Base-by-base conservation (phyloP, 2,888 invertebrate genomes). In the Drosophila algonquin region DNA sequence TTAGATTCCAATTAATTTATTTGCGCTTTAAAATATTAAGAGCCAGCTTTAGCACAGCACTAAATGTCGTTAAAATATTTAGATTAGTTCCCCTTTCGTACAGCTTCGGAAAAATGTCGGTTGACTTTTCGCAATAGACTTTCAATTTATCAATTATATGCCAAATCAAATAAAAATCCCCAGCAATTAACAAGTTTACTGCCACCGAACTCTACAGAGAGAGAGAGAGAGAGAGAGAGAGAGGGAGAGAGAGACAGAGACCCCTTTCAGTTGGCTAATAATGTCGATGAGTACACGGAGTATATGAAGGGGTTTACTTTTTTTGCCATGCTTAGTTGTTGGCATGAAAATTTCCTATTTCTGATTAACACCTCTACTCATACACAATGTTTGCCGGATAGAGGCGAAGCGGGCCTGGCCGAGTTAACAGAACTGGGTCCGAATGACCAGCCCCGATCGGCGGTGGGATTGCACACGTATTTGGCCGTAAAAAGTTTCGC, bases 171-270 rank as follows among this genome's bases (percentile, higher is more conserved):
- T 60, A 64, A 54, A 63, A 50, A 47, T 59, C 46, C 21, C 6
- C 58, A 59, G 46, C 72, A 75, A 76, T 74, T 77, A 77, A 59
- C 76, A 68, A 63, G 63, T 77, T 45, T 27, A 30, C 45, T 61
- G 51, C 27, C 35, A 63, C 16, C 18, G 24, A 45, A 54, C 32
- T 16, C 24, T 35, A 50, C 50, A 16, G 4, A 10, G 18, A 14
- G 12, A 12, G 35, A 18, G 24, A 30, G 2, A 18, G 4, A 7
- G 10, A 14, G 14, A 40, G 40, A 18, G 35, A 18, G n/a, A 47
- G 46, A n/a, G 48, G n/a, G n/a, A 14, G 35, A 46, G 32, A 48
- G 10, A 40, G 57, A 32, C 10, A 27, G 68, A 55, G 40, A 46
- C 57, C 57, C 69, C 51, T 30, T 27, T 8, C 10, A 51, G 40